Base-by-base conservation (phyloP, 2,888 invertebrate genomes). In the Micoletzkya japonica region DNA sequence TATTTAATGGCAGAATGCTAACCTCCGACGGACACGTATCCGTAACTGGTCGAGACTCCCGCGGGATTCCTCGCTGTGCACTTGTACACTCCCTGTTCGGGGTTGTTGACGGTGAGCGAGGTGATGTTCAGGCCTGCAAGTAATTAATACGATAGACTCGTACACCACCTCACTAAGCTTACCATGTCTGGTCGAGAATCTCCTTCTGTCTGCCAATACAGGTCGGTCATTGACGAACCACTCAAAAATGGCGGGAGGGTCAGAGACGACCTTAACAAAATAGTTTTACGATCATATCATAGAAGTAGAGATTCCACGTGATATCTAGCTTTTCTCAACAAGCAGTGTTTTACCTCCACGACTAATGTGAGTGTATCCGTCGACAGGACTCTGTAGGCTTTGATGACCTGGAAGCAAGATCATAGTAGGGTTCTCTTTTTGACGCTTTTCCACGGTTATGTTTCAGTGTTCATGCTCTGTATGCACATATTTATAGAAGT, bases 31-130 rank as follows among this genome's bases (percentile, higher is more conserved):
- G 78, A 79, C 63, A 85, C 80, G 63, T 82, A 84, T 26, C 85
- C 85, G 71, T 82, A 83, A 72, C 80, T 84, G 39, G 82, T 83
- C 36, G 91, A 91, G 84, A 92, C 91, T 24, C 95, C 95, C 61
- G 91, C 91, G 63, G 91, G 92, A 86, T 95, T 95, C 87, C 93
- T 92, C 2, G 94, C 94, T 81, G 92, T 90, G 81, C 94, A 94
- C 28, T 92, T 93, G 81, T 93, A 91, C 36, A 91, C 89, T 32
- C 93, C 94, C 70, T 82, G 77, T 26, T 72, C 70, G 6, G 85
- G 84, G 39, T 77, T 74, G 49, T 80, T 72, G 26, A 84, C 81
- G 28, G 79, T 80, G 60, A 84, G 74, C 14, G 81, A 79, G 50
- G 81, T 82, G 59, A 82, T 81, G 64, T 84, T 84, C 60, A 81